Percentiles rank a stretch among this genome's conserved stretches.
phyloP scores from a whole-genome alignment of 2,797 vertebrate genomes.

The Sylvia borin region DNA sequence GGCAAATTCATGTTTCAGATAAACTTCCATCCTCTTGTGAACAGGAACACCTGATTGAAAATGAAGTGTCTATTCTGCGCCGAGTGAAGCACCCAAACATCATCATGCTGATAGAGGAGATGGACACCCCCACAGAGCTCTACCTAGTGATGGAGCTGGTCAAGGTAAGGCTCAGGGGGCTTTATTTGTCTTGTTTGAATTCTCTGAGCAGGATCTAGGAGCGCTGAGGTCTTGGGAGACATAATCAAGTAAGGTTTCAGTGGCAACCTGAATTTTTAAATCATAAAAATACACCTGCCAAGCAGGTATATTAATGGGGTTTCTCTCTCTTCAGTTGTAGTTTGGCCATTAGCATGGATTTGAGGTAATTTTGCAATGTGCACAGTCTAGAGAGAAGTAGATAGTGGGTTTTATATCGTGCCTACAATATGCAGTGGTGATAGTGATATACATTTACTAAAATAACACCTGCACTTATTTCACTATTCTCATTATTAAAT shows the following conservation, averaged over 20 bases:
- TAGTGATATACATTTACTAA: not conserved
- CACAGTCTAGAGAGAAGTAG: not conserved
- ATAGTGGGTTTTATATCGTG: not conserved
- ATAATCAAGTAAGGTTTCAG: not conserved
- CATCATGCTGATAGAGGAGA: conserved; percentile 96
- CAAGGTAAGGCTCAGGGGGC: conserved; percentile 78
- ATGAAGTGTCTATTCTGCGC: conserved; percentile 93
- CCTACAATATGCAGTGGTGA: not conserved
- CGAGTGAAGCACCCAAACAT: conserved; percentile 96
- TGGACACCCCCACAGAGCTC: conserved; percentile 90
- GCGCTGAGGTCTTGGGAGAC: not conserved
- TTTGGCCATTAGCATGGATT: not conserved
- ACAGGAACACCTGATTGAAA: conserved; percentile 97
- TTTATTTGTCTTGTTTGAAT: not conserved
- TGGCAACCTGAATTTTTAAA: not conserved
- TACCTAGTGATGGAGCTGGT: conserved; percentile 97
- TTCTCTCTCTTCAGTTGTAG: not conserved
- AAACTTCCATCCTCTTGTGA: not conserved
- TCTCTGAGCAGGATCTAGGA: not conserved
- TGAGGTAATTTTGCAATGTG: not conserved
- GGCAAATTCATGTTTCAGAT: not conserved
- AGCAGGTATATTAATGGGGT: not conserved
- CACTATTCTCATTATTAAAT: not conserved
- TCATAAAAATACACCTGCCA: not conserved
- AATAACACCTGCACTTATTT: not conserved